Evolutionary conservation across 2,113 vertebrate genomes (phyloP), one percentile per base, ranked within the genome.

Genomic region (Coptodon rendalli): DNA sequence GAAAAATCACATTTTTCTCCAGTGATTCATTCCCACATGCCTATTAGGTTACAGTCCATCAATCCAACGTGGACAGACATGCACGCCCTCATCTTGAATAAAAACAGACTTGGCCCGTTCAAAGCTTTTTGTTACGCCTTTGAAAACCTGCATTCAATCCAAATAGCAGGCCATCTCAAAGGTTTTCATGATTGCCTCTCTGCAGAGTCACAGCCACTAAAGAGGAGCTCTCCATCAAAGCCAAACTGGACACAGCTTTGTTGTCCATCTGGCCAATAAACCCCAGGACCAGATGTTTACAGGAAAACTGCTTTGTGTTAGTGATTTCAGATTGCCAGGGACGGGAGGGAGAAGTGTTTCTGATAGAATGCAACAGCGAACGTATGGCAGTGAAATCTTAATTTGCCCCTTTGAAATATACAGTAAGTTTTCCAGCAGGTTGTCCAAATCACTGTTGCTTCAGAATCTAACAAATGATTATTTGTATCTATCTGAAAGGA

Each of bases 201-300:
- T 86, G 50, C 86, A 63, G 87, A 90, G 78, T 91, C 82, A 86
- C 79, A 84, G 80, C 81, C 38, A n/a, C 52, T 66, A 43, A 82
- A 90, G 63, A 86, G 54, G 45, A 89, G 52, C 84, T 91, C 89
- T 53, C 56, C 88, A 86, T 89, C 84, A 87, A 89, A 85, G 91
- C 86, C 66, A 90, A 89, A 90, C 85, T 92, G 88, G 90, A 90
- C 78, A 56, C n/a, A 29, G 85, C 89, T 91, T 86, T 94, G 90
- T 90, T 89, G 89, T 92, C 93, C 95, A 96, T 95, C 93, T 96
- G 93, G 93, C 81, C 91, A 76, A 89, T 93, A 91, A 94, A 95
- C 78, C 43, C 45, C 68, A 40, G 27, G 86, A 87, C 89, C 94
- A 95, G 94, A 96, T 94, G 93, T 94, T 92, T 92, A 89, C 91